These are phyloP conservation scores for Aproaerema taeniolella DNA, from an alignment of 2,888 invertebrate species.

Conservation along the genomic window DNA sequence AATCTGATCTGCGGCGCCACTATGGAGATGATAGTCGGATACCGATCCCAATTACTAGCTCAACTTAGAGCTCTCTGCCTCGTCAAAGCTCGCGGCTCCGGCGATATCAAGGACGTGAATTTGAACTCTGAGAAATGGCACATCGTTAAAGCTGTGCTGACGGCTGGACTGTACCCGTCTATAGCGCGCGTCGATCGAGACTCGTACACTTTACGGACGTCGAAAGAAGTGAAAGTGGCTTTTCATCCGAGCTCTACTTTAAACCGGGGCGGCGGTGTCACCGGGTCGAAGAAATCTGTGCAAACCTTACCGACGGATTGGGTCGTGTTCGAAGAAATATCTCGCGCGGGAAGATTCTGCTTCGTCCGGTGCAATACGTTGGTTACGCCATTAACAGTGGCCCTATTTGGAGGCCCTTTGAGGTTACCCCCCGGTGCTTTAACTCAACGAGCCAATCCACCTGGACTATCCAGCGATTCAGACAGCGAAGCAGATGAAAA, in stretches of 20 bases:
- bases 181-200: conserved; percentile 85
- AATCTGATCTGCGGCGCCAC: conserved; percentile 87
- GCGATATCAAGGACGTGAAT: conserved; percentile 83
- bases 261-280: conserved; percentile 74
- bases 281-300: conserved; percentile 47
- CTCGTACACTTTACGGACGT: conserved; percentile 78
- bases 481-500: conserved; percentile 65
- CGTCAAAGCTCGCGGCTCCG: conserved; percentile 78
- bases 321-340: conserved; percentile 92
- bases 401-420: conserved; percentile 85
- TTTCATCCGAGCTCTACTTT: conserved; percentile 80
- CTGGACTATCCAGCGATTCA: conserved; percentile 63
- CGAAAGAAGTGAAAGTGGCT: conserved; percentile 74
- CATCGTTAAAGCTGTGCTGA: conserved; percentile 92
- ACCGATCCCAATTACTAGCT: conserved; percentile 88
- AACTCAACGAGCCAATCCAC: conserved; percentile 61
- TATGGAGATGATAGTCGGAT: conserved; percentile 94
- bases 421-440: conserved; percentile 72
- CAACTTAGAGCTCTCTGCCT: conserved; percentile 87
- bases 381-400: conserved; percentile 88
- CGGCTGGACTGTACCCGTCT: conserved; percentile 94
- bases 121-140: conserved; percentile 91
- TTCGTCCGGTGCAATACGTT: conserved; percentile 88
- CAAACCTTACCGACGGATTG: conserved; percentile 84
- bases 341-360: conserved; percentile 81